A percentile compares a stretch with the other conserved stretches of the same genome.
phyloP scores from a whole-genome alignment of 2,113 vertebrate genomes.

The Antigone vipio region DNA sequence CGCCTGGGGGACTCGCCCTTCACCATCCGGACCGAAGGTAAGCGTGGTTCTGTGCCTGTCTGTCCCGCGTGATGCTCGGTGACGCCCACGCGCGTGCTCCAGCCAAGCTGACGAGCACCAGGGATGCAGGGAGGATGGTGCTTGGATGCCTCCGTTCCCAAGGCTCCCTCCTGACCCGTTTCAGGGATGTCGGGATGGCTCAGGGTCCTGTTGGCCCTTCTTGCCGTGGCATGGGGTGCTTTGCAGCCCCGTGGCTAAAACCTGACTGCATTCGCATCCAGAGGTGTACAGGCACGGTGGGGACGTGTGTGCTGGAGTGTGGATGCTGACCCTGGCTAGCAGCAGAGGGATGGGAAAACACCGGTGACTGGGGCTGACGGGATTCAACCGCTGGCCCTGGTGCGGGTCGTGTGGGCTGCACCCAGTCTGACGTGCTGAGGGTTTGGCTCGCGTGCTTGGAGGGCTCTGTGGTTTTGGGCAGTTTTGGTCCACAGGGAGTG shows the following conservation, averaged over 20 bases:
- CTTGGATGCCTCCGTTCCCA: neutral
- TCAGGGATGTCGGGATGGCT: rapidly evolving
- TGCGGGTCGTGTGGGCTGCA: neutral
- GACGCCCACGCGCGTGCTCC: rapidly evolving
- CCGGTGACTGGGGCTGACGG: rapidly evolving
- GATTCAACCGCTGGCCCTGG: neutral
- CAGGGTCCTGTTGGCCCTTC: neutral
- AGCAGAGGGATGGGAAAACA: neutral
- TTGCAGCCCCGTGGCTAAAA: rapidly evolving
- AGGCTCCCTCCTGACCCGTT: neutral
- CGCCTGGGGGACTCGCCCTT: slow-evolving; percentile 91
- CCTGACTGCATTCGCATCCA: neutral
- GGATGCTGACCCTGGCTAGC: neutral
- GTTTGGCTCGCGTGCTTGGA: neutral
- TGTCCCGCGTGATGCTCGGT: rapidly evolving
- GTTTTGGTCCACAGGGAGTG: neutral
- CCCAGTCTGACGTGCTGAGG: rapidly evolving
- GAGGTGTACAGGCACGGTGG: neutral
- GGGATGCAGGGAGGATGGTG: neutral
- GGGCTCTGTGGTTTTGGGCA: neutral
- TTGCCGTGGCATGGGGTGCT: rapidly evolving
- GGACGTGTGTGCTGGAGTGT: rapidly evolving
- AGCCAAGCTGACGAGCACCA: rapidly evolving
- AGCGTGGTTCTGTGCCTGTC: rapidly evolving
- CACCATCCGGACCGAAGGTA: slow-evolving; percentile 93